phyloP scores from a whole-genome alignment of 2,113 vertebrate genomes.

The Ptyas mucosa region DNA sequence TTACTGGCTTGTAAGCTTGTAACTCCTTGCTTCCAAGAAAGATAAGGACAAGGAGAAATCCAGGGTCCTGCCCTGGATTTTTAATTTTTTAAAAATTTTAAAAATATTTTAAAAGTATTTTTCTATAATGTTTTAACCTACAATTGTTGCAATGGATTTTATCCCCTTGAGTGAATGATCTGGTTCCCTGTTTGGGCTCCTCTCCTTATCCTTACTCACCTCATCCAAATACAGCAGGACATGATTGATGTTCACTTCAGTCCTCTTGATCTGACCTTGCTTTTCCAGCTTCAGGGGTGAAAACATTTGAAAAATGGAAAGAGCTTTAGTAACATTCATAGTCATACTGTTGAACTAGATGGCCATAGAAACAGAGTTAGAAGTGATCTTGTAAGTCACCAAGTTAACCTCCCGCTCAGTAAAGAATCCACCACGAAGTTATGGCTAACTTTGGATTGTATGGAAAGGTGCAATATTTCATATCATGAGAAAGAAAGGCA shows the following conservation, averaged over 20 bases:
- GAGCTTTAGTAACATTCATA: neutral
- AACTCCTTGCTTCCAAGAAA: neutral
- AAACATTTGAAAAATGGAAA: neutral
- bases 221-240: slow-evolving; percentile 50
- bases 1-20: neutral
- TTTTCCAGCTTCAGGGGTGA: neutral
- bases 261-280: slow-evolving; percentile 25
- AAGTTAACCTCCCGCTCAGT: neutral
- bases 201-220: slow-evolving; percentile 23
- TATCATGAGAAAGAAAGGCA: too few relatives aligned
- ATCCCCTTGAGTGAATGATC: neutral
- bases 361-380: neutral
- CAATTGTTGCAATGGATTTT: too few relatives aligned
- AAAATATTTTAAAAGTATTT: too few relatives aligned
- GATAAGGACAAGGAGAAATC: neutral
- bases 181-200: neutral
- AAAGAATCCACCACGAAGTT: neutral
- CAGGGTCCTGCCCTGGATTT: too few relatives aligned
- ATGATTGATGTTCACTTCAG: slow-evolving; percentile 47
- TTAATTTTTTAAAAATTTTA: too few relatives aligned
- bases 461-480: too few relatives aligned
- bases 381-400: neutral
- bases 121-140: too few relatives aligned
- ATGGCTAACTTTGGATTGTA: too few relatives aligned
- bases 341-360: neutral